A percentile compares a stretch with the other conserved stretches of the same genome.
Evolutionary conservation across 2,797 vertebrate species (phyloP).

Genomic region (Craterocephalus amniculus): DNA sequence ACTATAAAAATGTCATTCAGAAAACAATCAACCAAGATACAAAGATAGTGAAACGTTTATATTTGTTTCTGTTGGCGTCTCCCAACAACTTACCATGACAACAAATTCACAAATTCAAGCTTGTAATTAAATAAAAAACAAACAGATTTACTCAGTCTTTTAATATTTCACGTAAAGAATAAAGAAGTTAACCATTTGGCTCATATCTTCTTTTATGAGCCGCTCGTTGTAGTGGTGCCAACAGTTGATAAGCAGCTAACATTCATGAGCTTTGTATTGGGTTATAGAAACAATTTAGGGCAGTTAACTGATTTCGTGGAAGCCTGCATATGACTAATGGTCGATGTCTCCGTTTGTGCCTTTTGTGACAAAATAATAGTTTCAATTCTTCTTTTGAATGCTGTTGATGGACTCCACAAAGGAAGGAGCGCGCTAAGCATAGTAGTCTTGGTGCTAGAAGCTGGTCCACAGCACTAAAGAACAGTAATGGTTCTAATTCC

Average conservation of each 20-base stretch:
- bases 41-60: no score
- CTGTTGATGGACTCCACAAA: slow-evolving; percentile 72
- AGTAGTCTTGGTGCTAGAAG: slow-evolving; percentile 44
- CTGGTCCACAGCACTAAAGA: slow-evolving; percentile 76
- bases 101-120: no score
- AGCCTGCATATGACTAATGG: slow-evolving; percentile 44
- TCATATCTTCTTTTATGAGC: slow-evolving; percentile 13
- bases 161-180: not conserved
- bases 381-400: slow-evolving; percentile 61
- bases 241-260: slow-evolving; percentile 26
- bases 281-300: slow-evolving; percentile 54
- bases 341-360: slow-evolving; percentile 59
- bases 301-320: slow-evolving; percentile 51
- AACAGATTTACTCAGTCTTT: not conserved
- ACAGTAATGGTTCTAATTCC: slow-evolving; percentile 82
- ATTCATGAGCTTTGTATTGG: slow-evolving; percentile 49
- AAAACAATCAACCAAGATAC: no score
- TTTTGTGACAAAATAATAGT: slow-evolving; percentile 74
- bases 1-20: no score
- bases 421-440: slow-evolving; percentile 40
- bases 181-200: slow-evolving; percentile 15
- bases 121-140: no score
- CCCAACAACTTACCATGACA: not conserved
- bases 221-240: slow-evolving; percentile 16
- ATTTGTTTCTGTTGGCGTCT: not conserved